phyloP scores from a whole-genome alignment of 1,140 invertebrate species.

The Habropoda laboriosa region DNA sequence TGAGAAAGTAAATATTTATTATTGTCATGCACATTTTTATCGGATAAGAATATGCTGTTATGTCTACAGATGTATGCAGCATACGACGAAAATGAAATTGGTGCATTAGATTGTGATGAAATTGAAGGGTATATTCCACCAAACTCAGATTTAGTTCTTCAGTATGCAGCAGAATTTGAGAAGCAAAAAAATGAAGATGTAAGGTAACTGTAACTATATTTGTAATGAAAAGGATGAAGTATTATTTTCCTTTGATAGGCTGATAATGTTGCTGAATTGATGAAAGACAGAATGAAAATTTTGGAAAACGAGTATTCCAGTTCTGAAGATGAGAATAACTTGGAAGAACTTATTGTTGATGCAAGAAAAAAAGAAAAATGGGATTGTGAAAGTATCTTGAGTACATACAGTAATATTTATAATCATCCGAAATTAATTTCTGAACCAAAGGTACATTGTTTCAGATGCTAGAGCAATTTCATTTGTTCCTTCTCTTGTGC shows the following conservation, averaged over 20 bases:
- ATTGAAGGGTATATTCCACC: slow-evolving; percentile 91
- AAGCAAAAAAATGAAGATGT: slow-evolving; percentile 71
- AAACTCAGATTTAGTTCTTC: slow-evolving; percentile 85
- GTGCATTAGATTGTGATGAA: slow-evolving; percentile 93
- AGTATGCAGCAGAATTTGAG: slow-evolving; percentile 84
- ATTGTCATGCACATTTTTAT: slow-evolving; percentile 4
- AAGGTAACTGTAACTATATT: slow-evolving; percentile 31
- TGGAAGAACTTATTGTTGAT: slow-evolving; percentile 84
- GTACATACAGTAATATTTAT: slow-evolving; percentile 94
- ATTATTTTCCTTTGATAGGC: slow-evolving; percentile 54
- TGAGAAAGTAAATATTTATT: slow-evolving; percentile 87
- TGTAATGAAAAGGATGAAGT: not conserved
- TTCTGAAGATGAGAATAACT: slow-evolving; percentile 84
- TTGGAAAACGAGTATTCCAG: slow-evolving; percentile 66
- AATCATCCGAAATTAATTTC: slow-evolving; percentile 95
- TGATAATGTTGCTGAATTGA: slow-evolving; percentile 69
- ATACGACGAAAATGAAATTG: slow-evolving; percentile 95
- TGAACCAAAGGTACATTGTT: slow-evolving; percentile 85
- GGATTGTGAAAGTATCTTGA: slow-evolving; percentile 97
- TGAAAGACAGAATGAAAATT: slow-evolving; percentile 74
- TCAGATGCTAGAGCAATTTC: slow-evolving; percentile 5
- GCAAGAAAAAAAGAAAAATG: slow-evolving; percentile 86
- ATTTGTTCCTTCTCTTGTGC: not conserved
- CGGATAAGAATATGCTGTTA: not conserved
- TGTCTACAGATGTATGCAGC: slow-evolving; percentile 88